phyloP scores from a whole-genome alignment of 2,113 vertebrate genomes.

The Dolichallabes microphthalmus region DNA sequence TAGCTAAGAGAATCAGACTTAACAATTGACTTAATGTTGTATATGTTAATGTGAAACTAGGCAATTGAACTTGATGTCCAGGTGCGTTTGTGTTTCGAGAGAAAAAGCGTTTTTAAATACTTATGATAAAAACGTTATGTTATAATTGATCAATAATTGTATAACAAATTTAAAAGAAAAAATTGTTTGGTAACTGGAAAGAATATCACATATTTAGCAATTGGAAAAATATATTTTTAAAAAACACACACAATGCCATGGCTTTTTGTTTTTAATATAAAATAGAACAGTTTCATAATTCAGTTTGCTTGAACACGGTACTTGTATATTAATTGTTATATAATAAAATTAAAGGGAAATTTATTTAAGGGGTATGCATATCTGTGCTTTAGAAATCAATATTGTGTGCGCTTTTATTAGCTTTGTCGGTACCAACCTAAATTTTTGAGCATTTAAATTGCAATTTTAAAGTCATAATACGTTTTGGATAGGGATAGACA shows the following conservation, averaged over 20 bases:
- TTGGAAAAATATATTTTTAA: neutral
- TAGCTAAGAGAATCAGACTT: slow-evolving; percentile 19
- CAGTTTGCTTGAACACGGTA: too few relatives aligned
- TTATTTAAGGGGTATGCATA: neutral
- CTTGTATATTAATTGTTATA: neutral
- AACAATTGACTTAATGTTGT: slow-evolving; percentile 43
- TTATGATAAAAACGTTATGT: slow-evolving; percentile 50
- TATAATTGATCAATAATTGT: neutral
- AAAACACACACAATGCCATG: neutral
- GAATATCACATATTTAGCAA: neutral
- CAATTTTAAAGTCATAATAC: slow-evolving; percentile 86
- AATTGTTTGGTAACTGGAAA: neutral
- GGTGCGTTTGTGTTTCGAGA: slow-evolving; percentile 60
- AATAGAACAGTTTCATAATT: neutral
- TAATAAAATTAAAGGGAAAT: neutral
- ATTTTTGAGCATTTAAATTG: slow-evolving; percentile 86
- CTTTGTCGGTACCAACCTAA: slow-evolving; percentile 55
- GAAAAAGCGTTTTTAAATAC: slow-evolving; percentile 59
- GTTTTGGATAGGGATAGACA: slow-evolving; percentile 88
- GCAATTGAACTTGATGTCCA: slow-evolving; percentile 49
- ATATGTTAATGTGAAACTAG: slow-evolving; percentile 66
- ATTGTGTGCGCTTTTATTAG: neutral
- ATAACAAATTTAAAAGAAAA: too few relatives aligned
- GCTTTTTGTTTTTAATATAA: neutral
- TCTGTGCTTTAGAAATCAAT: slow-evolving; percentile 4